These are phyloP conservation scores for Amphipoea lucens DNA, from an alignment of 2,888 invertebrate genomes.

Conservation along the genomic window DNA sequence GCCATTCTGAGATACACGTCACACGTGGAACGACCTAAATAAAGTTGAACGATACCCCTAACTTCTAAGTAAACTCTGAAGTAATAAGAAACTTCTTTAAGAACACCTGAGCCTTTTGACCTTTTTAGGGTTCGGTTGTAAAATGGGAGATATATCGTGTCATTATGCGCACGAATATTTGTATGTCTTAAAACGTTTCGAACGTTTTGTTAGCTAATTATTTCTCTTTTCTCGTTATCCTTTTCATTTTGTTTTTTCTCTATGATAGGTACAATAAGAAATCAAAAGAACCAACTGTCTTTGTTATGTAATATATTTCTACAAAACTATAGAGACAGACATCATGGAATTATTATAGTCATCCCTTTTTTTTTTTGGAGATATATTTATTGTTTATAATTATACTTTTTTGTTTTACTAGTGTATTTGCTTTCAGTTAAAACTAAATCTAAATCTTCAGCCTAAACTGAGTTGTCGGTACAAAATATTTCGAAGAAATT, in stretches of 20 bases:
- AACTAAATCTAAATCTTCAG: too few relatives aligned
- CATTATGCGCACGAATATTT: not conserved
- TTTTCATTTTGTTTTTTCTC: not conserved
- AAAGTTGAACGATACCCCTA: slow-evolving; percentile 11
- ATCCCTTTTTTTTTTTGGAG: not conserved
- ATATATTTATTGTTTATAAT: not conserved
- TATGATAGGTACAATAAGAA: too few relatives aligned
- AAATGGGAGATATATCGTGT: not conserved
- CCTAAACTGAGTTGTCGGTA: not conserved
- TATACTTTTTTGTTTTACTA: not conserved
- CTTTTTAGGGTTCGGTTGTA: slow-evolving; percentile 17
- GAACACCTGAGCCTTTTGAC: slow-evolving; percentile 30
- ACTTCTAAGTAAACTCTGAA: slow-evolving; percentile 19
- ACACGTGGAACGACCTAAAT: not conserved
- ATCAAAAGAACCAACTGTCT: too few relatives aligned
- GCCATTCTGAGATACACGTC: not conserved
- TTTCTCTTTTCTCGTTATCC: not conserved
- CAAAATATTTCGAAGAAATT: not conserved
- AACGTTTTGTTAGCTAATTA: not conserved
- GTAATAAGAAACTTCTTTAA: slow-evolving; percentile 23
- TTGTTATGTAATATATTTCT: not conserved
- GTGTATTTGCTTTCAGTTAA: not conserved
- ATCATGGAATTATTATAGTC: not conserved
- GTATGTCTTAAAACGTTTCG: not conserved
- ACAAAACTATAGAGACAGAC: not conserved